These are phyloP conservation scores for Noctilio leporinus DNA, from an alignment of 2,113 vertebrate species.

Conservation along the genomic window DNA sequence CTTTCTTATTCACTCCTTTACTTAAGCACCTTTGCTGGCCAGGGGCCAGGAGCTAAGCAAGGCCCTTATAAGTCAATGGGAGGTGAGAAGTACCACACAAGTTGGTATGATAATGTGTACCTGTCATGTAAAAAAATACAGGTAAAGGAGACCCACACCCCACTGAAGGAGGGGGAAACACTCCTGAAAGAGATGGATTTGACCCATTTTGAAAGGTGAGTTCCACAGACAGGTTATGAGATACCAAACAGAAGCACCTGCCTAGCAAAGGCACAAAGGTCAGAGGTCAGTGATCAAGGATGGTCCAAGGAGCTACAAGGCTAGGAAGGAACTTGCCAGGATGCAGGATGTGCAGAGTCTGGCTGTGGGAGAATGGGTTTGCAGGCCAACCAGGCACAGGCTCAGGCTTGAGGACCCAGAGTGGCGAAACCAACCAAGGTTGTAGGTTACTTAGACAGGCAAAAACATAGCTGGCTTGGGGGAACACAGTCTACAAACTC, in stretches of 20 bases:
- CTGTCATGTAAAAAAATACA: background rate
- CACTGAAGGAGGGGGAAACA: background rate
- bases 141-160: background rate
- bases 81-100: background rate
- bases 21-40: background rate
- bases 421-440: accelerated
- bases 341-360: accelerated
- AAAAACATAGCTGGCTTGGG: accelerated
- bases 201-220: background rate
- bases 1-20: background rate
- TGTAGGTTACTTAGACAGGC: no score
- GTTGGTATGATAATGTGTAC: background rate
- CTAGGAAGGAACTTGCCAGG: background rate
- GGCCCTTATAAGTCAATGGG: background rate
- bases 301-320: background rate
- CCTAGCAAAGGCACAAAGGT: background rate
- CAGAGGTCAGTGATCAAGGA: background rate
- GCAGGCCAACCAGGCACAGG: background rate
- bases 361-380: accelerated
- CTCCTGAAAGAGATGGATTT: background rate
- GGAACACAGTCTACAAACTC: background rate
- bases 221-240: background rate
- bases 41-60: background rate
- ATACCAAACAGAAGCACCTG: background rate
- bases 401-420: background rate